Conservation (phyloP, 2,113 vertebrate genomes). For the Epinephelus cyanopodus region DNA sequence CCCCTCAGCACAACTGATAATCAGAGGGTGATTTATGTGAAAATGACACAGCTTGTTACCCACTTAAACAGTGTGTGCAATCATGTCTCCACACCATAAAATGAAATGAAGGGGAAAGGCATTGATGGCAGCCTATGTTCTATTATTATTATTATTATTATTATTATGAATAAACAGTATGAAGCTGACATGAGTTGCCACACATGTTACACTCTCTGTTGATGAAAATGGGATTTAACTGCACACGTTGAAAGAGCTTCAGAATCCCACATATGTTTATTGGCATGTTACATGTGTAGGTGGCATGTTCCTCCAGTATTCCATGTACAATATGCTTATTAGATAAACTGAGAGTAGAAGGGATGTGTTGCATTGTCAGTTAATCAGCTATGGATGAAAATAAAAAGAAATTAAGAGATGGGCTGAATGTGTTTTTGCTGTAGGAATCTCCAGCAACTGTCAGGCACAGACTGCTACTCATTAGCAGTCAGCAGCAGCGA, state of each 20-base stretch:
- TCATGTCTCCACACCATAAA: neutral
- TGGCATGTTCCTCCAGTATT: neutral
- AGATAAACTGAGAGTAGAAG: neutral
- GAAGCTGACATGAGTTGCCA: neutral
- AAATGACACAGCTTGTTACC: neutral
- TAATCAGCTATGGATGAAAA: slow-evolving; percentile 1
- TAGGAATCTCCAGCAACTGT: no score
- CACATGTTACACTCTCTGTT: neutral
- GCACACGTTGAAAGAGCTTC: neutral
- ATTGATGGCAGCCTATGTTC: neutral
- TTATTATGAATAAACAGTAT: neutral
- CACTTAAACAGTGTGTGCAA: neutral
- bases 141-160: neutral
- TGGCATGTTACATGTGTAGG: slow-evolving; percentile 6
- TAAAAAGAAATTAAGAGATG: no score
- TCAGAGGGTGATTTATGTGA: neutral
- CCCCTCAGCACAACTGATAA: neutral
- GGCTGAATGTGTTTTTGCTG: no score
- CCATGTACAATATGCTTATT: slow-evolving; percentile 7
- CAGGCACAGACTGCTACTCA: slow-evolving; percentile 20
- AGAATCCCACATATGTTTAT: neutral
- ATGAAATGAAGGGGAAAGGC: neutral
- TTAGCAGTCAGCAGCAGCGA: neutral
- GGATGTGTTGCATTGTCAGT: neutral
- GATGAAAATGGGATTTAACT: neutral